Evolutionary conservation across 2,888 invertebrate genomes (phyloP).

Genomic region (Itoplectis maculator): DNA sequence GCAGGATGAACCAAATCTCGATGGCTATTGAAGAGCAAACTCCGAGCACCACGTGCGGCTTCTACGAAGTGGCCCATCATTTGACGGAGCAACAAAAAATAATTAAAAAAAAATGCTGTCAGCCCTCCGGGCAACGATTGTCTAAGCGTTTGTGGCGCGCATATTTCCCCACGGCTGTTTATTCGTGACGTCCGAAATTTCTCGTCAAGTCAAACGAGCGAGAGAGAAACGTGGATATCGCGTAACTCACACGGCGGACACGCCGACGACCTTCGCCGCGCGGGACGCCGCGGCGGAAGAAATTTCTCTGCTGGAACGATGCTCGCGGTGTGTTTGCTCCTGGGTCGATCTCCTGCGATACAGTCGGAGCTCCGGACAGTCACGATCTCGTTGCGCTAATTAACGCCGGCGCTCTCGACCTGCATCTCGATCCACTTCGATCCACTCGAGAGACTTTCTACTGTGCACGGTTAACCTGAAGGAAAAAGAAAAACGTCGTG

Average conservation of each 20-base stretch:
- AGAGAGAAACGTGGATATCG: constrained; percentile 14
- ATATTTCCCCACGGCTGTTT: neutral
- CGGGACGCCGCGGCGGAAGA: constrained; percentile 8
- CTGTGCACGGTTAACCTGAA: neutral
- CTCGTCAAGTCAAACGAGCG: neutral
- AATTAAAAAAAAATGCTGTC: neutral
- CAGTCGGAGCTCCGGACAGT: neutral
- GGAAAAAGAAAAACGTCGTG: neutral
- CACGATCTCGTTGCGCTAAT: constrained; percentile 26
- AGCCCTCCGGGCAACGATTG: neutral
- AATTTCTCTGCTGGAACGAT: too few relatives aligned
- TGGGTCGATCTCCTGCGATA: neutral
- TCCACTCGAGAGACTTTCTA: constrained; percentile 54
- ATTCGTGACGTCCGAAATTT: neutral
- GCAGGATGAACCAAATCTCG: neutral
- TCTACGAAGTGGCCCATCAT: neutral
- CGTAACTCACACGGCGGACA: constrained; percentile 19
- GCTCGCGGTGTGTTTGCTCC: too few relatives aligned
- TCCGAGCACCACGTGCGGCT: neutral
- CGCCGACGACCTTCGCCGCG: constrained; percentile 25
- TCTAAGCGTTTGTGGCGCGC: constrained; percentile 6
- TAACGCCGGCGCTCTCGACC: constrained; percentile 22
- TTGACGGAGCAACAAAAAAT: neutral
- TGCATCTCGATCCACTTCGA: constrained; percentile 7
- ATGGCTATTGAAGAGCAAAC: neutral